Evolutionary conservation across 2,888 invertebrate genomes (phyloP), one percentile per base, ranked within the genome.

Genomic region (Steinernema carpocapsae): DNA sequence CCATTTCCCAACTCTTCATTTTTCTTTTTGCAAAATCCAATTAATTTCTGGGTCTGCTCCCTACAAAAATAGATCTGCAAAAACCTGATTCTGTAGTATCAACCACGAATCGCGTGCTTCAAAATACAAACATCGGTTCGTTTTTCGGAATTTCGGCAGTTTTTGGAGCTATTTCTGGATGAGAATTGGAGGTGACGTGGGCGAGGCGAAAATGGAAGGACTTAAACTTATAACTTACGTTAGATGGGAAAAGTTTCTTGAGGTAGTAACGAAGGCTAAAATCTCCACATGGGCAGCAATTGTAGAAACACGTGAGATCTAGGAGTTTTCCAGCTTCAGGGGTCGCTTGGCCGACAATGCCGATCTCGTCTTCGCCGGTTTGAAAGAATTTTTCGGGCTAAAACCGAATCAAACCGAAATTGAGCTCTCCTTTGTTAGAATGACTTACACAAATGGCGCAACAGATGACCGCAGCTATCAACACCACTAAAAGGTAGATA

Each of bases 301-400:
- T 48, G 26, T 75, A 75, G 6, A 80, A 37, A n/a, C 24, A 42
- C 14, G 74, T 73, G 73, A 74, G 81, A 64, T 79, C 80, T 14
- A 75, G 29, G n/a, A 78, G 22, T 14, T 19, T 59, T 29, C 74
- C 71, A 1, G 48, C 70, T 42, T 32, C 52, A 19, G 19, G 22
- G 10, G 77, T 24, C 43, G 7, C 10, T 26, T 14, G 19, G 48
- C 70, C 75, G 2, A 76, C 17, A 7, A 52, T 70, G 17, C 45
- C 70, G 12, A 75, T 32, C 37, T 75, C 24, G 32, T 59, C 56
- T 22, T 70, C 64, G 42, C 70, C 74, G 37, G 70, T 46, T 24
- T 70, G 74, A 46, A 70, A 43, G 46, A 74, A 74, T 19, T 29
- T n/a, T 48, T 74, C 70, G 37, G 74, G 74, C 74, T 74, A 56